Conservation (phyloP, 2,888 invertebrate species). For the Heliothis peltigera region DNA sequence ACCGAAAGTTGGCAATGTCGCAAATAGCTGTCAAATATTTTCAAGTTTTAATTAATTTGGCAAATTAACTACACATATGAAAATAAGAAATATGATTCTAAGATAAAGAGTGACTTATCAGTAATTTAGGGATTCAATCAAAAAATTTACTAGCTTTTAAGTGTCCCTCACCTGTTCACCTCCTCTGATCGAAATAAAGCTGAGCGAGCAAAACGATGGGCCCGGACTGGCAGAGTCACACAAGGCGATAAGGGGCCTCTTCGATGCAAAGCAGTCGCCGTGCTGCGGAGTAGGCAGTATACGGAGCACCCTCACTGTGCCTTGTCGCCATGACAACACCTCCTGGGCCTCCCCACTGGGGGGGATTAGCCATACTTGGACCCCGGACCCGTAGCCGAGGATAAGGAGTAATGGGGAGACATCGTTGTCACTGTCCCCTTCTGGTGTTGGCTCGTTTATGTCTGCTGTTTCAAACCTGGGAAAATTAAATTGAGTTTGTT, state of each 20-base stretch:
- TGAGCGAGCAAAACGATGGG: conserved; percentile 94
- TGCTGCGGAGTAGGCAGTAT: conserved; percentile 95
- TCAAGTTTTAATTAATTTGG: too few species aligned
- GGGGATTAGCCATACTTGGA: conserved; percentile 95
- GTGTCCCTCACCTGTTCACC: conserved; percentile 94
- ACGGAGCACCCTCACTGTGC: conserved; percentile 95
- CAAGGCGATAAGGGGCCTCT: conserved; percentile 96
- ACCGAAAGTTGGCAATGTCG: too few species aligned
- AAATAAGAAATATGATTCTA: too few species aligned
- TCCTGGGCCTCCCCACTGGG: conserved; percentile 98
- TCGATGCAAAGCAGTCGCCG: conserved; percentile 93
- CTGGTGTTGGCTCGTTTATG: conserved; percentile 93
- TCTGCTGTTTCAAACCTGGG: conserved; percentile 95
- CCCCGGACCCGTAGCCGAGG: conserved; percentile 91
- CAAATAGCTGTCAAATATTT: too few species aligned
- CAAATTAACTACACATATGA: too few species aligned
- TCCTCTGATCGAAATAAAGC: conserved; percentile 95
- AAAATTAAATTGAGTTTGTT: neutral
- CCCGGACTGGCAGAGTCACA: conserved; percentile 96
- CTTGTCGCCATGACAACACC: conserved; percentile 98
- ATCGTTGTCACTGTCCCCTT: conserved; percentile 92
- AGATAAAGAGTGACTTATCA: too few species aligned
- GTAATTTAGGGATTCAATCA: too few species aligned
- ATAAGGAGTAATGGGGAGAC: conserved; percentile 95
- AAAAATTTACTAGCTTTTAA: too few species aligned